A percentile compares a stretch with the other conserved stretches of the same genome.
Conservation (phyloP, 1,140 invertebrate genomes). For the Amyelois transitella region DNA sequence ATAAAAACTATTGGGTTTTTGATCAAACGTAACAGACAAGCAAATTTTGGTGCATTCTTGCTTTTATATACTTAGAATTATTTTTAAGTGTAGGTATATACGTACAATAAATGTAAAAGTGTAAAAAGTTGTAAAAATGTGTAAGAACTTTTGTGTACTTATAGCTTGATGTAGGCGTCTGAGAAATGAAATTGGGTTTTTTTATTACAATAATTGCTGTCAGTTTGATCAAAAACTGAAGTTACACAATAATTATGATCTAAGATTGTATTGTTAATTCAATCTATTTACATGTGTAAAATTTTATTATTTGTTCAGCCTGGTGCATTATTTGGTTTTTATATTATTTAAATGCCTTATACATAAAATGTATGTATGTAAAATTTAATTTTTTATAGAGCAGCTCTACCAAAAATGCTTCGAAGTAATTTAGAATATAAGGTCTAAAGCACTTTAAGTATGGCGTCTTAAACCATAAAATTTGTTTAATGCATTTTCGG, state of each 20-base stretch:
- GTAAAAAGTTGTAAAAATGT: too few species aligned
- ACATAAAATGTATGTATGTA: slow-evolving; percentile 1
- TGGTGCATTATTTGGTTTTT: neutral
- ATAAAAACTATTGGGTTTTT: neutral
- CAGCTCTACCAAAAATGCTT: slow-evolving; percentile 6
- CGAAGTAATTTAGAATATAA: neutral
- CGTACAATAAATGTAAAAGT: too few species aligned
- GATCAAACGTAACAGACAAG: neutral
- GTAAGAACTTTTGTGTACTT: too few species aligned
- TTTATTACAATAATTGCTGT: too few species aligned
- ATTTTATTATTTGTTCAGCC: neutral
- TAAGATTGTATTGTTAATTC: neutral
- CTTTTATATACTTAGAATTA: too few species aligned
- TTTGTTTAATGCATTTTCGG: too few species aligned
- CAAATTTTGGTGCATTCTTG: too few species aligned
- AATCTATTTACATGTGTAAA: neutral
- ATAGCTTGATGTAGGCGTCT: too few species aligned
- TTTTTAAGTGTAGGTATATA: too few species aligned
- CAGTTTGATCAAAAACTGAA: neutral
- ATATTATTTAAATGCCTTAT: neutral
- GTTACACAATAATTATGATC: neutral
- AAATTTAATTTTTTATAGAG: neutral
- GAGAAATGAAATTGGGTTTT: too few species aligned
- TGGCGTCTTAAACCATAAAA: too few species aligned
- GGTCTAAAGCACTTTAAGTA: too few species aligned